Evolutionary conservation across 2,888 invertebrate species (phyloP), one percentile per base, ranked within the genome.

Genomic region (Plusia festucae): DNA sequence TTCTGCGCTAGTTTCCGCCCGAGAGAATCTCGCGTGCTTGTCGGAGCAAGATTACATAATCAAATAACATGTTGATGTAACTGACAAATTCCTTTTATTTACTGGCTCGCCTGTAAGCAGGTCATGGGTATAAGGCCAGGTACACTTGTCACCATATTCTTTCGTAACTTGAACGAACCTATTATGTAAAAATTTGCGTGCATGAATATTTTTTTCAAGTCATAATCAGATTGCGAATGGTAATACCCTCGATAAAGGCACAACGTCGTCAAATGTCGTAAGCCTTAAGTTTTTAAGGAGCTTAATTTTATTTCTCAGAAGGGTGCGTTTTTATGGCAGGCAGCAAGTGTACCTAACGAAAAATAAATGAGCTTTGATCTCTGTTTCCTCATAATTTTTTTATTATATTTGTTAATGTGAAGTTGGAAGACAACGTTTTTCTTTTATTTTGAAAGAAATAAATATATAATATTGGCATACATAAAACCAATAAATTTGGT

Each of bases 41-140:
- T 46, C 53, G 60, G 18, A 55, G 65, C 64, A 55, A 76, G 70
- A 82, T 79, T 75, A 78, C 78, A 73, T 76, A 82, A 82, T 82
- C 73, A 76, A 80, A 82, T 80, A 80, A 79, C 76, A 78, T 72
- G 76, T 69, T 65, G 73, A 71, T 74, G 59, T 63, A 40, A 62
- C 69, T 73, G 78, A 81, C 76, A 79, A 82, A 82, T 82, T 73
- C 66, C 59, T 73, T 67, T 76, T 30, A 30, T 9, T 30, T 30
- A 9, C 8, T 9, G 30, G 30, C 9, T 27, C 8, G 27, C 30
- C 8, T 61, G 51, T 46, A 79, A 72, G 73, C 68, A 68, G 70
- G 68, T 55, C 52, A 68, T 67, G 53, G 68, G 64, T 73, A 74
- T 66, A 64, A 73, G 77, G 65, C 60, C 76, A 76, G 68, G 73